phyloP scores from a whole-genome alignment of 2,888 invertebrate genomes.

The Mythimna vitellina region DNA sequence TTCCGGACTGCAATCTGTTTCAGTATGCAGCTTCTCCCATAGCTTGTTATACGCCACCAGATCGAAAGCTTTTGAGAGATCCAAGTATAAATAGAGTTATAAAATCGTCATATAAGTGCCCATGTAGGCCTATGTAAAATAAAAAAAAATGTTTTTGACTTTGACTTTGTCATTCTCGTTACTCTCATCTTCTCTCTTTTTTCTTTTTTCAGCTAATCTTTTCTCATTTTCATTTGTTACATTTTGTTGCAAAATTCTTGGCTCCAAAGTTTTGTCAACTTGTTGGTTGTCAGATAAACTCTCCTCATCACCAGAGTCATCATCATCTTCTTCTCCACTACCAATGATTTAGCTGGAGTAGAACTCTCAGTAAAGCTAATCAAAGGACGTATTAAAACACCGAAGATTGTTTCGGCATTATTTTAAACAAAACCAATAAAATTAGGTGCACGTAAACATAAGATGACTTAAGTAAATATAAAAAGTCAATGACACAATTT shows the following conservation, averaged over 20 bases:
- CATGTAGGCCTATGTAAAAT: too few relatives aligned
- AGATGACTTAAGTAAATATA: too few relatives aligned
- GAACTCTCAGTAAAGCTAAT: background rate
- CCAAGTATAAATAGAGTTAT: too few relatives aligned
- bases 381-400: background rate
- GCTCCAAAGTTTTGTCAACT: background rate
- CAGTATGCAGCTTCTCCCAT: too few relatives aligned
- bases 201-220: background rate
- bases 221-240: background rate
- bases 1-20: too few relatives aligned
- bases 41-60: too few relatives aligned
- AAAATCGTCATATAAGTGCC: too few relatives aligned
- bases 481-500: too few relatives aligned
- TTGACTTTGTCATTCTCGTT: slow-evolving; percentile 1
- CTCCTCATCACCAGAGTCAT: background rate
- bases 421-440: too few relatives aligned
- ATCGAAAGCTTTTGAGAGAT: too few relatives aligned
- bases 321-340: background rate
- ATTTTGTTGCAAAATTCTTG: background rate
- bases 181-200: background rate
- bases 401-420: background rate
- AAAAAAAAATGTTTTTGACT: too few relatives aligned
- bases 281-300: background rate
- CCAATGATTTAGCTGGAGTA: background rate
- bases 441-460: too few relatives aligned